A percentile compares a stretch with the other conserved stretches of the same genome.
These are phyloP conservation scores for Lagocephalus sceleratus DNA, from an alignment of 2,797 vertebrate species.

Conservation along the genomic window DNA sequence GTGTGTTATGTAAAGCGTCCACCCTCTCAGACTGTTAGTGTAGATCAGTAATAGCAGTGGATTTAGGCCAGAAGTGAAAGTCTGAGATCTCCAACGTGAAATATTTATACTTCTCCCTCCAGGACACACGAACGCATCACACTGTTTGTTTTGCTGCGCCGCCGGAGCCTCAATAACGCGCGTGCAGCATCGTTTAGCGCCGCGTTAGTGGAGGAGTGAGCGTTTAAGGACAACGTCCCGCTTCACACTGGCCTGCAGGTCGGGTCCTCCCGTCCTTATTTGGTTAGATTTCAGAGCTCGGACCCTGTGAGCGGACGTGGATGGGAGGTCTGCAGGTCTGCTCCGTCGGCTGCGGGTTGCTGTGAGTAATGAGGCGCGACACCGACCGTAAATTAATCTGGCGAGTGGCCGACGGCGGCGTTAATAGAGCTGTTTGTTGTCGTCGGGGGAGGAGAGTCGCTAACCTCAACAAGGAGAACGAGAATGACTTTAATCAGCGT, in stretches of 20 bases:
- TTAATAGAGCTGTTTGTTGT: slow-evolving; percentile 39
- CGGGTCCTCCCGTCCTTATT: neutral
- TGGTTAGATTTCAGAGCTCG: slow-evolving; percentile 10
- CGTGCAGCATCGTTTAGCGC: neutral
- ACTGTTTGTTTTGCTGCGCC: slow-evolving; percentile 38
- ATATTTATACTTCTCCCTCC: slow-evolving; percentile 41
- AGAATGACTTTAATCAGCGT: slow-evolving; percentile 4
- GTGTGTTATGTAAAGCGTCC: slow-evolving; percentile 58
- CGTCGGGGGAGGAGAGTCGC: slow-evolving; percentile 30
- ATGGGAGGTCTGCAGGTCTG: slow-evolving; percentile 26
- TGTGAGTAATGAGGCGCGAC: slow-evolving; percentile 49
- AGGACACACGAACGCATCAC: slow-evolving; percentile 25
- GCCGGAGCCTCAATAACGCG: neutral
- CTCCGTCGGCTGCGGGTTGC: slow-evolving; percentile 26
- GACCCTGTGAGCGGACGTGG: slow-evolving; percentile 30
- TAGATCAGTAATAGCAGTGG: slow-evolving; percentile 37
- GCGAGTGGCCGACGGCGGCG: slow-evolving; percentile 30
- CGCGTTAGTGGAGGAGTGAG: slow-evolving; percentile 1
- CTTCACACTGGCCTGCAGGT: slow-evolving; percentile 5
- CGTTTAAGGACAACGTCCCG: neutral
- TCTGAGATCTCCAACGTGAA: slow-evolving; percentile 34
- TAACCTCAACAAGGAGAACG: slow-evolving; percentile 32
- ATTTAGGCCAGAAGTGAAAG: slow-evolving; percentile 34
- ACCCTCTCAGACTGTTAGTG: slow-evolving; percentile 42
- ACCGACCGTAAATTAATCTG: slow-evolving; percentile 34